Conservation (phyloP, 2,113 vertebrate genomes). For the Ochotona curzoniae region DNA sequence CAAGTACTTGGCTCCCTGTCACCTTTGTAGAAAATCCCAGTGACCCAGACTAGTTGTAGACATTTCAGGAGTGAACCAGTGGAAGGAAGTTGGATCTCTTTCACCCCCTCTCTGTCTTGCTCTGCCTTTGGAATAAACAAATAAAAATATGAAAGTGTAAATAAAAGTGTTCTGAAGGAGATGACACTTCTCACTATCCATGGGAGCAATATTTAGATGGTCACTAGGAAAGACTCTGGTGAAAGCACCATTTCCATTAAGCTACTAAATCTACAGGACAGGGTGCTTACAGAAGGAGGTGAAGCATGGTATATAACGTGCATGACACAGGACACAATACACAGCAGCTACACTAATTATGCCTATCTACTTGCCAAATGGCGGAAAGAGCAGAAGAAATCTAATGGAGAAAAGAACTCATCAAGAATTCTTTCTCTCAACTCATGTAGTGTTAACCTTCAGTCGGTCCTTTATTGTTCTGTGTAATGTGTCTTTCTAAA, state of each 20-base stretch:
- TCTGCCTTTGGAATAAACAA: no score
- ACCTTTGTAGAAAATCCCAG: no score
- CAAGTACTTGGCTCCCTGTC: no score
- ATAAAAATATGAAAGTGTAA: no score
- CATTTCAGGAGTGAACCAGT: no score
- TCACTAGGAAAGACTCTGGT: not conserved
- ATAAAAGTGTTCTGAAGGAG: not conserved
- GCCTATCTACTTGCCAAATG: not conserved
- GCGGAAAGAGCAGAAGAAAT: slow-evolving; percentile 3
- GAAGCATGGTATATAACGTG: not conserved
- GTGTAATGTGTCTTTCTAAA: not conserved
- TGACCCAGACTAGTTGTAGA: no score
- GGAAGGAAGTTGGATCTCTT: no score
- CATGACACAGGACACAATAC: not conserved
- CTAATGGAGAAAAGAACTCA: not conserved
- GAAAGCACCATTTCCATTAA: slow-evolving; percentile 2
- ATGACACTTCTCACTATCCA: not conserved
- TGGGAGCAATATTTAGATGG: slow-evolving; percentile 48
- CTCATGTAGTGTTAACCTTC: not conserved
- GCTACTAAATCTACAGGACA: not conserved
- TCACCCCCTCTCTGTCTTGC: no score
- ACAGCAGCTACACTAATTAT: slow-evolving; percentile 1
- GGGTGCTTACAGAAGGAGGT: not conserved
- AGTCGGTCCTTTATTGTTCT: not conserved
- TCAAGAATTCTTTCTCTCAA: not conserved